Percentiles rank a stretch among this genome's conserved stretches.
Conservation (phyloP, 2,113 vertebrate genomes). For the Damaliscus lunatus region DNA sequence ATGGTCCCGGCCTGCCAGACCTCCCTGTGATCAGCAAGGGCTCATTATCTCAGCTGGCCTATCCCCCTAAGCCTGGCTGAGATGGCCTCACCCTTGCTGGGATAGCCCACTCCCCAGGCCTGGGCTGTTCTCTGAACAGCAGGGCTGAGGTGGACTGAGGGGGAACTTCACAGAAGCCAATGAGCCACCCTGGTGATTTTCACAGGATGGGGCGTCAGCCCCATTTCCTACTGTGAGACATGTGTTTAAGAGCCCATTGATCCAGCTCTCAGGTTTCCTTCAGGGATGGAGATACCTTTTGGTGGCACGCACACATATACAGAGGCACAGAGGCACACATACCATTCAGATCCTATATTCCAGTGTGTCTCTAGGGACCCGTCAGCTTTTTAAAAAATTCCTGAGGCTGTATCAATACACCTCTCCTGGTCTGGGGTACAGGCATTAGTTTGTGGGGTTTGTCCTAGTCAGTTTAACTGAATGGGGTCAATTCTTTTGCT, state of each 20-base stretch:
- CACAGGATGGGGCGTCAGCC: slow-evolving; percentile 69
- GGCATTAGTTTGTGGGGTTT: not conserved
- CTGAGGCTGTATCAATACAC: not conserved
- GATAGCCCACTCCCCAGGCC: not conserved
- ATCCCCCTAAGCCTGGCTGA: not conserved
- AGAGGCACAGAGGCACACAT: fast-evolving
- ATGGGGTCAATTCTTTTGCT: not conserved
- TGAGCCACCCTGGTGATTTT: slow-evolving; percentile 73
- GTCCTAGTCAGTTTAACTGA: not conserved
- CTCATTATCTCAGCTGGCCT: not conserved
- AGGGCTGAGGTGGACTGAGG: not conserved
- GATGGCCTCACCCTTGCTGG: not conserved
- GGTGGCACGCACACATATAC: not conserved
- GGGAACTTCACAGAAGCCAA: slow-evolving; percentile 64
- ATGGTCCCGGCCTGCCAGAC: not conserved
- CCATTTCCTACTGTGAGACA: slow-evolving; percentile 72
- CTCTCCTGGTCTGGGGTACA: not conserved
- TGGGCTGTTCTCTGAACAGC: slow-evolving; percentile 50
- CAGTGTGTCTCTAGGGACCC: not conserved
- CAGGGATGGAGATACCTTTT: slow-evolving; percentile 73
- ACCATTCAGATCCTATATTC: not conserved
- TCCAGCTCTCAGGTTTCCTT: slow-evolving; percentile 71
- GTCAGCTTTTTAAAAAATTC: not conserved
- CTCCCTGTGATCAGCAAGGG: not conserved
- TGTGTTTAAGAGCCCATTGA: slow-evolving; percentile 74